Conservation (phyloP, 2,797 vertebrate genomes). For the Melopsittacus undulatus region DNA sequence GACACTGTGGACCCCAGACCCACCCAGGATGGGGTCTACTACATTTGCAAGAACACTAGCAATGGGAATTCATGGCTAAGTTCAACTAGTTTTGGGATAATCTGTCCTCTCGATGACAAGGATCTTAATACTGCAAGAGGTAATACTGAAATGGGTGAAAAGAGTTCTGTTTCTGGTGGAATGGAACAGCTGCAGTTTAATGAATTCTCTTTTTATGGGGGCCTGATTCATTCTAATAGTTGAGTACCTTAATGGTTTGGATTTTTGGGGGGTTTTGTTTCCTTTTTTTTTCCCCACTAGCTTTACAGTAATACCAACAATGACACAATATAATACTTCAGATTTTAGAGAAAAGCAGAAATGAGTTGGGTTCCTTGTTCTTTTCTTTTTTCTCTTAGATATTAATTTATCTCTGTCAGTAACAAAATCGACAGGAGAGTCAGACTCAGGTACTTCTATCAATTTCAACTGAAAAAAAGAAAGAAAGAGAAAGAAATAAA, state of each 20-base stretch:
- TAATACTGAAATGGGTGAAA: neutral
- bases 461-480: neutral
- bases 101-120: neutral
- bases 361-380: accelerated
- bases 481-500: neutral
- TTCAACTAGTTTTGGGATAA: neutral
- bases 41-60: neutral
- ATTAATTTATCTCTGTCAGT: neutral
- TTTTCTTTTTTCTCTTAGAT: neutral
- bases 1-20: neutral
- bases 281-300: neutral
- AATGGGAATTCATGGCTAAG: neutral
- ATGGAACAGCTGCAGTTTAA: neutral
- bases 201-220: neutral
- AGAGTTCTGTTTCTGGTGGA: neutral
- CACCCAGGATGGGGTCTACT: neutral
- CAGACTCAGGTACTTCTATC: neutral
- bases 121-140: neutral
- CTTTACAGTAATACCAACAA: neutral
- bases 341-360: neutral
- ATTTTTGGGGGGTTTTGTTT: accelerated
- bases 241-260: neutral
- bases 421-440: neutral
- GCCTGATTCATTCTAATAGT: neutral
- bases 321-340: neutral